Base-by-base conservation (phyloP, 1,140 invertebrate species). In the Temnothorax nylanderi region DNA sequence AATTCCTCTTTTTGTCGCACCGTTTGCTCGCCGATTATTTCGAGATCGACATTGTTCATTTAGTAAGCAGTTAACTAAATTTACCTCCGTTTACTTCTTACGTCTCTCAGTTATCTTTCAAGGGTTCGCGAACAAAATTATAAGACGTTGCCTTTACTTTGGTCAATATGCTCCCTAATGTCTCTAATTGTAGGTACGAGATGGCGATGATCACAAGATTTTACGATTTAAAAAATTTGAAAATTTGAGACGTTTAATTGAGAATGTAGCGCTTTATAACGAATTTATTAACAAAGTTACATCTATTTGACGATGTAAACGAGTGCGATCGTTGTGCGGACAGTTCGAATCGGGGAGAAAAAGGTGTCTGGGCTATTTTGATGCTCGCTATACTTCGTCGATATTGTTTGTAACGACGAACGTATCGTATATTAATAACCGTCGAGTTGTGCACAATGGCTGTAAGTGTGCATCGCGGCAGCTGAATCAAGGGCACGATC, bases 401-500 rank as follows among this genome's bases (percentile, higher is more conserved):
- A 10, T 71, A 32, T 5, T 26, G 21, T 44, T 21, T 58, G 26
- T 72, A 44, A 81, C 49, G 78, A 56, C 44, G 34, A 56, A 32
- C 21, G 60, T 4, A 16, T 80, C 21, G n/a, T 32, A 41, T 80
- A 41, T 80, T 41, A 67, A 80, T 80, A 67, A n/a, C 47, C n/a
- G 32, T 62, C 56, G 21, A 44, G 74, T 77, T 60, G n/a, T 64
- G 21, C 62, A 80, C n/a, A 69, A 82, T 69, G 13, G 44, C 4
- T 6, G 34, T 32, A 44, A 69, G 32, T 47, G 80, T 82, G 51
- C 64, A 58, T 58, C 49, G 21, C 34, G 7, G 21, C 37, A n/a
- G 51, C 26, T 16, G 13, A 60, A 82, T 82, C 51, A 82, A 82
- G 80, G 80, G 67, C 67, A 34, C 37, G 41, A 74, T 82, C 80